A percentile compares a stretch with the other conserved stretches of the same genome.
Conservation (phyloP, 2,888 invertebrate species). For the Chloroclysta siterata region DNA sequence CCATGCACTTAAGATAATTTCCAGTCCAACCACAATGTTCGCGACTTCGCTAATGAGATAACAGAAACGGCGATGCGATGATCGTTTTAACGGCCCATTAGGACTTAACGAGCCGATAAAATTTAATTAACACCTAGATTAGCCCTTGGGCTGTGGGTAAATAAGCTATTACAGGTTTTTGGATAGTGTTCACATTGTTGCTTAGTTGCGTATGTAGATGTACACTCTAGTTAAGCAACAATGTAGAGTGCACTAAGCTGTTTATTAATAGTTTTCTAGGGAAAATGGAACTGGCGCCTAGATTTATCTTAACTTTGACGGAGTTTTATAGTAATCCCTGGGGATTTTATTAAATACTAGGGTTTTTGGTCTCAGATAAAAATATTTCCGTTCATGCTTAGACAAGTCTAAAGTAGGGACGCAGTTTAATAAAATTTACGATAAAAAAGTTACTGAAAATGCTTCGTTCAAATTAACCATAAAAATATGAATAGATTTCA, state of each 20-base stretch:
- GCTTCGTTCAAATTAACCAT: too few species aligned
- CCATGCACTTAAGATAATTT: slow-evolving; percentile 3
- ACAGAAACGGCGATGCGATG: slow-evolving; percentile 13
- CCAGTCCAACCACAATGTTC: slow-evolving; percentile 9
- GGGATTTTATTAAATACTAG: too few species aligned
- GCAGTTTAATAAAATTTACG: too few species aligned
- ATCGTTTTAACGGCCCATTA: slow-evolving; percentile 21
- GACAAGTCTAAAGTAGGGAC: too few species aligned
- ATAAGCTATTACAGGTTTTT: slow-evolving; percentile 9
- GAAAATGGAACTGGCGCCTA: too few species aligned
- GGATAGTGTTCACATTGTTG: slow-evolving; percentile 10
- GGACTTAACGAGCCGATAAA: slow-evolving; percentile 20
- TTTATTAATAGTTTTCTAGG: too few species aligned
- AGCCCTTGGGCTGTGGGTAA: slow-evolving; percentile 4
- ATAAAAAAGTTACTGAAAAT: too few species aligned
- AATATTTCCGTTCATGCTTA: too few species aligned
- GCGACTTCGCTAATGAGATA: slow-evolving; percentile 18
- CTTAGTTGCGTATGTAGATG: background rate
- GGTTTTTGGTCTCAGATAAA: too few species aligned
- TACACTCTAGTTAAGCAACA: background rate
- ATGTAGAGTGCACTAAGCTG: background rate
- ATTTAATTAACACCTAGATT: slow-evolving; percentile 22
- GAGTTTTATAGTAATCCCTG: too few species aligned
- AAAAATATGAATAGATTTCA: too few species aligned
- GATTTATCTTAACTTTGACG: too few species aligned